Evolutionary conservation across 2,797 vertebrate genomes (phyloP), one percentile per base, ranked within the genome.

Genomic region (Tenualosa thibaudeaui): DNA sequence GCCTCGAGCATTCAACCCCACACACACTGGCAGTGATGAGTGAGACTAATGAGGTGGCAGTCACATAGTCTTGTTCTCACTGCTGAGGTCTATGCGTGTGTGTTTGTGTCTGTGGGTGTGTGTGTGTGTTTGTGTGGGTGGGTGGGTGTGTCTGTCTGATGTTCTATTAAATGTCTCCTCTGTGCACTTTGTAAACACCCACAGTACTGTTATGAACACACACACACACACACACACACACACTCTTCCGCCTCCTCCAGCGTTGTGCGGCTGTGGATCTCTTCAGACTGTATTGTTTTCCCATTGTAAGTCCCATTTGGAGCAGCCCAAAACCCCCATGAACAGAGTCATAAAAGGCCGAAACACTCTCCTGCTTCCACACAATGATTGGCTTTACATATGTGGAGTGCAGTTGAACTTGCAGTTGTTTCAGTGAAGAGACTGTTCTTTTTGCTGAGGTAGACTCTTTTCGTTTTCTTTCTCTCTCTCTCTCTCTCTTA

Each of bases 221-320:
- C 65, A 37, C 26, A 71, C 26, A 71, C 65, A 40, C 24, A 75
- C 31, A 37, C 68, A 75, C 31, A 37, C 31, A 68, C 26, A 68
- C 26, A 37, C 65, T 13, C 62, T 24, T 26, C 56, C 26, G n/a
- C 62, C 62, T 31, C 26, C 68, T 75, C 68, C 68, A 40, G 9
- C 19, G 62, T 68, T 26, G 68, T 17, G 31, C 3, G 31, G 15
- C 68, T 75, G 68, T 75, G 31, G 37, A 75, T 75, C 68, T 75
- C 31, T 75, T 75, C 31, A 75, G 68, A 75, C 10, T 75, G 31
- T 75, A 75, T 40, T 75, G 40, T 40, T 75, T 75, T 75, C 68
- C 68, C 68, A 40, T 19, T 75, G 68, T 43, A 40, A 40, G 37
- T 75, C 68, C 68, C 68, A 6, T 75, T 75, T 75, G 68, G 68